Base-by-base conservation (phyloP, 1,140 invertebrate species). In the Asobara japonica region DNA sequence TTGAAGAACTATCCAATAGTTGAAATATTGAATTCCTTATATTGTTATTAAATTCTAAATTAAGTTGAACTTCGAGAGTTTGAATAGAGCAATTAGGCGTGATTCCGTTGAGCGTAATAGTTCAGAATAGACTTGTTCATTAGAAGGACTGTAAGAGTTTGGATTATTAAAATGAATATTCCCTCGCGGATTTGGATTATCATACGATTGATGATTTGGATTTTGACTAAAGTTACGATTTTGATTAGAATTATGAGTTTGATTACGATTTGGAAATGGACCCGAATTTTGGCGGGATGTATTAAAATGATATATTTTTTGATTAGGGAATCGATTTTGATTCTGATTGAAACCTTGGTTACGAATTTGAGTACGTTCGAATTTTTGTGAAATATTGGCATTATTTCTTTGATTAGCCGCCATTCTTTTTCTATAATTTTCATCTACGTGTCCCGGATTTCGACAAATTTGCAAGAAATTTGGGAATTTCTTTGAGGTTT, bases 41-140 rank as follows among this genome's bases (percentile, higher is more conserved):
- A n/a, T 73, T 29, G 10, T 51, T 62, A 31, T 73, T 29, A 3
- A 68, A 10, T 48, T 56, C 22, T 7, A 72, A 27, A 10, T 38
- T 13, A 22, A 72, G 8, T 30, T 51, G 25, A 8, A 29, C 61
- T 73, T 66, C 72, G 10, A 65, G 22, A 36, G 72, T 74, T 41
- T 33, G 18, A 11, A 74, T 13, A 1, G 73, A 45, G 8, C 67
- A 33, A 65, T 70, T 67, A 16, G 67, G 62, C 8, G 67, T 51
- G 3, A 74, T 74, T 10, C 73, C 73, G 25, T 70, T 74, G n/a
- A 74, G 56, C 0, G 25, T 71, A 0, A 66, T 60, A 20, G 16
- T 30, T 41, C 38, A 41, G 10, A 41, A 41, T n/a, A n/a, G 38
- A 41, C 13, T 41, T 13, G 3, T 13, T 41, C 38, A 13, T 41